Evolutionary conservation across 2,797 vertebrate species (phyloP).

Genomic region (Galagoides demidoff): DNA sequence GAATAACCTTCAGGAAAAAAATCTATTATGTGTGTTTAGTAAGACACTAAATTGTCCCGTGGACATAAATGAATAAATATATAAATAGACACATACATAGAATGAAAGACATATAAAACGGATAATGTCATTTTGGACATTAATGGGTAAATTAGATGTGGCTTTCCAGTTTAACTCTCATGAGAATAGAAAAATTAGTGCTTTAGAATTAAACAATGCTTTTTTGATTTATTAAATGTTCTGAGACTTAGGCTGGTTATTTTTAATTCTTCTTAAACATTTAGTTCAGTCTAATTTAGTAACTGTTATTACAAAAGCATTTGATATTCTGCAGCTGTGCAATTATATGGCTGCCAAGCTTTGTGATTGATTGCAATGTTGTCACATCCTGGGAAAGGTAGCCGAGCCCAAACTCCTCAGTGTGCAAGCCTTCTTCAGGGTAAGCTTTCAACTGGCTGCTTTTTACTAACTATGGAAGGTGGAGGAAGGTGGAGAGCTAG

Average conservation of each 20-base stretch:
- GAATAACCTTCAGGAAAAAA: neutral
- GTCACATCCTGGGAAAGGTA: neutral
- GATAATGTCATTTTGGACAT: too few species aligned
- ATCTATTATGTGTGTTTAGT: neutral
- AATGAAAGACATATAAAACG: neutral
- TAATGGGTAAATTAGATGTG: neutral
- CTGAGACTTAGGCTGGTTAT: neutral
- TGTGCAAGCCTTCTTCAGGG: neutral
- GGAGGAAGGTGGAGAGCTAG: neutral
- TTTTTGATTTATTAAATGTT: neutral
- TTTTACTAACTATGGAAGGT: neutral
- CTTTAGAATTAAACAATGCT: neutral
- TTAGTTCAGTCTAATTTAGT: neutral
- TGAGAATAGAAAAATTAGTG: neutral
- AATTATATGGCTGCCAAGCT: neutral
- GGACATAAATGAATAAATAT: neutral
- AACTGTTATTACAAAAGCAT: neutral
- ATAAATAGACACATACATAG: neutral
- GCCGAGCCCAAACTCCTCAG: neutral
- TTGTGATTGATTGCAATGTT: rapidly evolving
- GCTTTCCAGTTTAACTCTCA: neutral
- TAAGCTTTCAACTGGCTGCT: neutral
- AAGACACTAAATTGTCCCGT: neutral
- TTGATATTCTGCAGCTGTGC: slow-evolving; percentile 14
- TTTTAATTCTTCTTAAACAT: slow-evolving; percentile 29